Evolutionary conservation across 2,888 invertebrate species (phyloP).

Genomic region (Autographa gamma): DNA sequence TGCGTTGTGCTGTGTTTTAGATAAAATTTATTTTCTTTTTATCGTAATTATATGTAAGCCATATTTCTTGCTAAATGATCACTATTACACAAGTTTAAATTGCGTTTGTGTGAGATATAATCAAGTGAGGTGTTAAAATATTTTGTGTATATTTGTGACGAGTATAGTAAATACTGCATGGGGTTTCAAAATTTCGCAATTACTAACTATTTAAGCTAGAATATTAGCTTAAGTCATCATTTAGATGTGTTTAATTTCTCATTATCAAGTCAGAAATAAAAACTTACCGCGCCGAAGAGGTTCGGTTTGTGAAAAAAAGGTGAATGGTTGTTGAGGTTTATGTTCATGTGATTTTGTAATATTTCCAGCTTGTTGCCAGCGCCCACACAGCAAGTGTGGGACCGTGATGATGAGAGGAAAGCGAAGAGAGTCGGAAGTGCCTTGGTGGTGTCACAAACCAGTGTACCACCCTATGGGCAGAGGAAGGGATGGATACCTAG

Average conservation of each 20-base stretch:
- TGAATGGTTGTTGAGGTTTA: background rate
- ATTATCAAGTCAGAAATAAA: background rate
- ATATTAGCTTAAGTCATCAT: background rate
- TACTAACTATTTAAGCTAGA: background rate
- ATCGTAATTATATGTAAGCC: background rate
- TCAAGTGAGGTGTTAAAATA: constrained; percentile 20
- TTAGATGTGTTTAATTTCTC: background rate
- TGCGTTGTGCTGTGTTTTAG: constrained; percentile 61
- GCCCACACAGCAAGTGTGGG: constrained; percentile 96
- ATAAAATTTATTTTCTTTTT: constrained; percentile 26
- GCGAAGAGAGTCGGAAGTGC: constrained; percentile 89
- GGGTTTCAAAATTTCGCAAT: constrained; percentile 19
- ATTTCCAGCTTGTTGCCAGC: constrained; percentile 93
- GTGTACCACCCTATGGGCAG: constrained; percentile 98
- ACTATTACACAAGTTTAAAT: background rate
- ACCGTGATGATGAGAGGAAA: constrained; percentile 94
- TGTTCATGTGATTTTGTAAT: constrained; percentile 6
- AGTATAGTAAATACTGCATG: constrained; percentile 22
- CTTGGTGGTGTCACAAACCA: constrained; percentile 93
- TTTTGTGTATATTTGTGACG: constrained; percentile 14
- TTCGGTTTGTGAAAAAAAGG: constrained; percentile 6
- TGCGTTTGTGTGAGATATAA: background rate
- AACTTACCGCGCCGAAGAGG: constrained; percentile 31
- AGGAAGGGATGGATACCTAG: constrained; percentile 98
- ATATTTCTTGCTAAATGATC: background rate